A percentile compares a stretch with the other conserved stretches of the same genome.
phyloP scores from a whole-genome alignment of 2,797 vertebrate genomes.

The Melanotaenia maccullochi region DNA sequence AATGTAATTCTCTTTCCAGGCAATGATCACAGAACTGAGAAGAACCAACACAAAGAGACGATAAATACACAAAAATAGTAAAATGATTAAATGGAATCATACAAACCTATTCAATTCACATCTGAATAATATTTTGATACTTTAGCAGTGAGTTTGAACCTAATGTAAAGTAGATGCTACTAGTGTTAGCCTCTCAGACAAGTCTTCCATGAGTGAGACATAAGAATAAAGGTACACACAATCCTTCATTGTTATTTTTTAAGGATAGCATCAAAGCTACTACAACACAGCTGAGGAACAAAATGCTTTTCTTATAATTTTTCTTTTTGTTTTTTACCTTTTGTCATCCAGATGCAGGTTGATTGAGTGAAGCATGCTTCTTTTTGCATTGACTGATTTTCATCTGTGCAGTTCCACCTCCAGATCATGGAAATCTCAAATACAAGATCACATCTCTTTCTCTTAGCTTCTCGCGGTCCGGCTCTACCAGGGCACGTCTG shows the following conservation, averaged over 20 bases:
- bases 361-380: slow-evolving; percentile 1
- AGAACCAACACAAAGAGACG: background rate
- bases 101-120: background rate
- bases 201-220: background rate
- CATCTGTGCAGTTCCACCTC: slow-evolving; percentile 16
- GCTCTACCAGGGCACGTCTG: slow-evolving; percentile 8
- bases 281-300: background rate
- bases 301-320: background rate
- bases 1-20: background rate
- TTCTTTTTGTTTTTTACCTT: background rate
- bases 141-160: background rate
- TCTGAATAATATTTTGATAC: background rate
- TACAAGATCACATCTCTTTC: slow-evolving; percentile 5
- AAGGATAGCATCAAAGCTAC: background rate
- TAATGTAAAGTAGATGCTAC: background rate
- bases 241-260: background rate
- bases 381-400: background rate
- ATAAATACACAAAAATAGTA: background rate
- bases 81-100: background rate
- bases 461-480: background rate
- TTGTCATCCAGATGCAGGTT: slow-evolving; percentile 7
- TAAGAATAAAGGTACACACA: background rate
- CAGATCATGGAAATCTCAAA: slow-evolving; percentile 10
- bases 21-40: background rate
- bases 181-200: background rate